Evolutionary conservation across 2,888 invertebrate species (phyloP), one percentile per base, ranked within the genome.

Genomic region (Tetanocera ferruginea): DNA sequence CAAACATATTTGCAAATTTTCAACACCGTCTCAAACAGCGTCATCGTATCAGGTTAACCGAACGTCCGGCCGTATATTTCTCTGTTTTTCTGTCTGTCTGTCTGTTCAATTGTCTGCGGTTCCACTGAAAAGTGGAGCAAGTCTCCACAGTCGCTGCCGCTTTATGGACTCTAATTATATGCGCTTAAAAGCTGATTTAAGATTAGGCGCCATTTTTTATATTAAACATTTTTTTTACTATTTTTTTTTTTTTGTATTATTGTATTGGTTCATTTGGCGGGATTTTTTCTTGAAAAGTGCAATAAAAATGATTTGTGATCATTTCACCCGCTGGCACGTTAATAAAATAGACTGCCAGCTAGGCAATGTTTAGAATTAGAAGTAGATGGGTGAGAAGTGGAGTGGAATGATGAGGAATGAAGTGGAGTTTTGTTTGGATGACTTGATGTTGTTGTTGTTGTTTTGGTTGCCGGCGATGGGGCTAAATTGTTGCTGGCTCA

Each of bases 281-380:
- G 5, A 25, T 14, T 31, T 49, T 57, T 34, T 43, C 9, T 17
- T 25, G 5, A 67, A 67, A 49, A 67, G 19, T 62, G 79, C 75
- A 77, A 78, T 78, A 80, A 80, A 79, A 79, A 78, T 81, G 81
- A 81, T 81, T 81, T 81, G 79, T 78, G 77, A 62, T 75, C 78
- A 52, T 77, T 79, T 70, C 76, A 69, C 62, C 77, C 77, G 80
- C 79, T 57, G 73, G 78, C 71, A 51, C 43, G 19, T 19, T 23
- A 55, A 55, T 23, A 55, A 55, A 55, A 55, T 19, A 55, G 25
- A 14, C 57, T 19, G 55, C 55, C 19, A 23, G 55, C 25, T 28
- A 14, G 66, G 19, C 66, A 31, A 23, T 19, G 66, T n/a, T 37
- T 37, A 19, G 19, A 34, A 37, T 37, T 64, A 14, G 34, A 37